Evolutionary conservation across 2,113 vertebrate genomes (phyloP).

Genomic region (Eretmochelys imbricata): DNA sequence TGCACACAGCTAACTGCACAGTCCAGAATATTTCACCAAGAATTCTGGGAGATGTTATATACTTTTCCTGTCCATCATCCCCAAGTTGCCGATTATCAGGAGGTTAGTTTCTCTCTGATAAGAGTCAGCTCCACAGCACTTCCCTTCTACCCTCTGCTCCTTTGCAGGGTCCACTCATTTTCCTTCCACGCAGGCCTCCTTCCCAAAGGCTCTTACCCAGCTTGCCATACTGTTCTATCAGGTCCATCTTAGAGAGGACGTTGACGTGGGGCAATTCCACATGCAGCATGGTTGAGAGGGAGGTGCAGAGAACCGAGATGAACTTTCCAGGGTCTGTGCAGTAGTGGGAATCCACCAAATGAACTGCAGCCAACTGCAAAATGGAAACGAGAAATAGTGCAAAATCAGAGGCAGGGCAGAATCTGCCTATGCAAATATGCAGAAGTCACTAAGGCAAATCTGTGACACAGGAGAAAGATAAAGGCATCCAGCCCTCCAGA

Average conservation of each 20-base stretch:
- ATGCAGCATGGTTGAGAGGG: constrained; percentile 95
- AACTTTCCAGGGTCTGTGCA: constrained; percentile 97
- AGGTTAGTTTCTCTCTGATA: fast-evolving
- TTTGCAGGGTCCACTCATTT: not conserved
- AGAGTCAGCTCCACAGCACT: fast-evolving
- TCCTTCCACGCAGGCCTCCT: not conserved
- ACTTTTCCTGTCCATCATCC: fast-evolving
- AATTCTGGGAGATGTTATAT: fast-evolving
- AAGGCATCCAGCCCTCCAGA: not conserved
- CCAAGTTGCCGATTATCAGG: fast-evolving
- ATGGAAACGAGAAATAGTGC: not conserved
- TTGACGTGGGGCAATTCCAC: constrained; percentile 97
- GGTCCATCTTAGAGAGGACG: constrained; percentile 97
- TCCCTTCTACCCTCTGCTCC: fast-evolving
- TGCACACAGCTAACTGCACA: not conserved
- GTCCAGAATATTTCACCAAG: not conserved
- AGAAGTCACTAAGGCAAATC: fast-evolving
- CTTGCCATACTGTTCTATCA: constrained; percentile 95
- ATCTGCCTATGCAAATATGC: fast-evolving
- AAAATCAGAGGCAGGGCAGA: not conserved
- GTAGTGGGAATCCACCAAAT: constrained; percentile 98
- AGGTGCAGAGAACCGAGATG: constrained; percentile 96
- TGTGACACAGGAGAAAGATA: too few relatives aligned
- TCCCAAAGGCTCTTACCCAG: constrained; percentile 82
- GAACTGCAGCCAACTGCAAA: constrained; percentile 91